Base-by-base conservation (phyloP, 2,113 vertebrate genomes). In the Crotalus viridis region DNA sequence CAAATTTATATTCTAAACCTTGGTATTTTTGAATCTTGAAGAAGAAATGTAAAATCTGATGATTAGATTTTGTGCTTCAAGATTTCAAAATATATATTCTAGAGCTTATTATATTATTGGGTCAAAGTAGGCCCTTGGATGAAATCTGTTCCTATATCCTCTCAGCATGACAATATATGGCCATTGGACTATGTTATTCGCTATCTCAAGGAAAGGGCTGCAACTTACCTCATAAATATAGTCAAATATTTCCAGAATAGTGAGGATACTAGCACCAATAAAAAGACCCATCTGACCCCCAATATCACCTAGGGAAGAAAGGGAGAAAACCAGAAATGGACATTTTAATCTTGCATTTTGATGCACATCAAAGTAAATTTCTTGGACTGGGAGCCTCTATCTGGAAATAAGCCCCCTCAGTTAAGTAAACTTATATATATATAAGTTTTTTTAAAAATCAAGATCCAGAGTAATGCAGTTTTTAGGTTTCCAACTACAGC, bases 241-340 rank as follows among this genome's bases (percentile, higher is more conserved):
- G 95, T 99, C 99, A 91, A 99, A 99, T 95, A 99, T 98, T 98
- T 99, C 99, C 46, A 99, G 98, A 95, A 99, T 98, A 95, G 99
- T 99, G 92, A 99, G 98, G 97, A 99, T 99, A 98, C 99, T 99
- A 96, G 99, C 99, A 96, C 99, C 99, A 87, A 99, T 98, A 94
- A 99, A 99, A 86, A 99, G 96, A 95, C 99, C 99, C 99, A 99
- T 99, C 98, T 99, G 99, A 93, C 99, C 99, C 5, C 99, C 99
- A 89, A 99, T 99, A 94, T 99, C 99, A 97, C 99, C 99, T 99
- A 95, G 12, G 94, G 93, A 96, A 87, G 46, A 54, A 88, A 69
- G n/a, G 9, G 10, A 1, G 8, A 17, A 74, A 33, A 64, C 54
- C 24, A 9, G 24, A 93, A 86, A 22, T 5, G 46, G 15, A 26